Percentiles rank a stretch among this genome's conserved stretches.
phyloP scores from a whole-genome alignment of 37 sponge, comb jelly and placozoan genomes.

The Aplysina aerophoba region DNA sequence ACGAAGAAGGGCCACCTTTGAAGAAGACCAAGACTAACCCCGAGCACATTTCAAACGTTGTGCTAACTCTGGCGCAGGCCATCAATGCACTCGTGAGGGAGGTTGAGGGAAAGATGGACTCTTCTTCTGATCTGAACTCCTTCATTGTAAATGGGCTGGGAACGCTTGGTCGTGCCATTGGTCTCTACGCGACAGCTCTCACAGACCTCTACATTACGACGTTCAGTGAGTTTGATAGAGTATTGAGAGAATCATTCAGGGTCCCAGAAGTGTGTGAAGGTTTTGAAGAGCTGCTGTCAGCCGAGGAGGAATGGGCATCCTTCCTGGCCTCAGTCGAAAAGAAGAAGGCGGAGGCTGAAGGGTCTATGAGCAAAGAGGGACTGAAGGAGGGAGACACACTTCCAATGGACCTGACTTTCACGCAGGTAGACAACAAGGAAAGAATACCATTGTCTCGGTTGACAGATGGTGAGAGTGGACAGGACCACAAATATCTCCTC shows the following conservation, averaged over 20 bases:
- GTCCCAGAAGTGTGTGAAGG: neutral
- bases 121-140: neutral
- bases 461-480: neutral
- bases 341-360: neutral
- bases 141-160: neutral
- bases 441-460: neutral
- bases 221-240: neutral
- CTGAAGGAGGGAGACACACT: neutral
- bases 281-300: neutral
- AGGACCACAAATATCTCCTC: neutral
- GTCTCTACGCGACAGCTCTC: neutral
- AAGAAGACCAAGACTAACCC: neutral
- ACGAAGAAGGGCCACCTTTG: neutral
- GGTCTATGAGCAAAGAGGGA: neutral
- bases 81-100: neutral
- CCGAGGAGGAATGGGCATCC: neutral
- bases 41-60: neutral
- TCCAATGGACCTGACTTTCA: conserved; percentile 3
- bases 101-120: neutral
- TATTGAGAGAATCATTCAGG: neutral
- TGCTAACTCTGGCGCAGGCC: neutral
- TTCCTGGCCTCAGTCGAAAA: neutral
- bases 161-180: neutral
- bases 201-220: neutral
- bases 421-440: neutral